Evolutionary conservation across 2,797 vertebrate species (phyloP).

Genomic region (Cyclopterus lumpus): DNA sequence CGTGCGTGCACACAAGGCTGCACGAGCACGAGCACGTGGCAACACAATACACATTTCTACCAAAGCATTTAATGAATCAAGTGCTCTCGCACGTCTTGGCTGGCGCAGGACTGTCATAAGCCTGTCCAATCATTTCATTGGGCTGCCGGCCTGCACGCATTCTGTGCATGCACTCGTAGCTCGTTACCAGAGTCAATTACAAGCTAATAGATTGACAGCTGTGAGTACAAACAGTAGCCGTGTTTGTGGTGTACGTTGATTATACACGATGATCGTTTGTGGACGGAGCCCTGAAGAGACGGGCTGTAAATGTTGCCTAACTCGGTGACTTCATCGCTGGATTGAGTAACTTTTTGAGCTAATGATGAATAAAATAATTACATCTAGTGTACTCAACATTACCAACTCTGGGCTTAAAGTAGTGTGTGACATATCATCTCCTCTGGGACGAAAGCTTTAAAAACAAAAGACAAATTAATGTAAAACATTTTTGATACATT

Average conservation of each 20-base stretch:
- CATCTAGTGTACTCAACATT: background rate
- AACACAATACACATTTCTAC: background rate
- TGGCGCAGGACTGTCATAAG: background rate
- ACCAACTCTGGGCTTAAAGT: background rate
- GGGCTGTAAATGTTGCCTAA: background rate
- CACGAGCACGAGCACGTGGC: too few species aligned
- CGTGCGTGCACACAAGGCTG: too few species aligned
- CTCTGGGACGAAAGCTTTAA: slow-evolving; percentile 2
- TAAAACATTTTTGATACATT: too few species aligned
- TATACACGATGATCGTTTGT: background rate
- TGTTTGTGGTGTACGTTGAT: background rate
- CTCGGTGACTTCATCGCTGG: background rate
- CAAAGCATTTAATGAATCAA: background rate
- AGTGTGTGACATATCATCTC: background rate
- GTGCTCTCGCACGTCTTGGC: background rate
- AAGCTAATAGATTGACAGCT: background rate
- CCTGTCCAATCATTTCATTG: background rate
- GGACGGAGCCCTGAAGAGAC: too few species aligned
- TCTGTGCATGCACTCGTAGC: background rate
- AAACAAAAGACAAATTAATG: slow-evolving; percentile 6
- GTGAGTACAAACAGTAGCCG: background rate
- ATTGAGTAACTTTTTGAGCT: background rate
- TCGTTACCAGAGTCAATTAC: background rate
- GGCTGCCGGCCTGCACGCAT: background rate
- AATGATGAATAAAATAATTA: background rate